Percentiles rank a stretch among this genome's conserved stretches.
Conservation (phyloP, 2,113 vertebrate species). For the Myiozetetes cayanensis region DNA sequence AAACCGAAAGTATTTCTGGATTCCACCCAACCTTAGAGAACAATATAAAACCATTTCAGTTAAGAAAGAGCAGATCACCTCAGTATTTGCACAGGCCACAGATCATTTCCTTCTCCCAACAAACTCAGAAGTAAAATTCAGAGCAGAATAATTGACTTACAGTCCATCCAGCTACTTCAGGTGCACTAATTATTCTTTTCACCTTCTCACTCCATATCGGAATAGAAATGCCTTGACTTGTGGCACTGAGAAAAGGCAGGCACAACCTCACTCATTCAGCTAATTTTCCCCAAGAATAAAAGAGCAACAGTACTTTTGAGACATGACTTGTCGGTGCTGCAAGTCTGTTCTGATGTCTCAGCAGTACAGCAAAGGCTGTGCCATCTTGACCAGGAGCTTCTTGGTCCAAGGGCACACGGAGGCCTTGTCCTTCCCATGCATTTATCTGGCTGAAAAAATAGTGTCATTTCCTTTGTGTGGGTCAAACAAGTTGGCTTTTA, state of each 20-base stretch:
- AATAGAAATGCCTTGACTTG: conserved; percentile 30
- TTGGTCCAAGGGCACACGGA: neutral
- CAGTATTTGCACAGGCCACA: conserved; percentile 6
- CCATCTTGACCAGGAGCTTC: neutral
- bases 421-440: neutral
- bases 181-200: conserved; percentile 52
- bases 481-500: neutral
- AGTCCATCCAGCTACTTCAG: conserved; percentile 34
- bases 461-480: neutral
- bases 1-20: conserved; percentile 1
- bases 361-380: neutral
- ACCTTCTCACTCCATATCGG: conserved; percentile 34
- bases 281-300: conserved; percentile 40
- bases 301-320: neutral
- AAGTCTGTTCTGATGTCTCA: neutral
- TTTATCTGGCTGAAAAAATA: neutral
- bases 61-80: neutral
- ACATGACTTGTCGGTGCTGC: neutral
- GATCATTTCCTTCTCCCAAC: conserved; percentile 30
- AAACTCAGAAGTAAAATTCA: conserved; percentile 51
- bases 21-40: conserved; percentile 6
- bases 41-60: neutral
- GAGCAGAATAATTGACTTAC: conserved; percentile 48
- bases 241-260: conserved; percentile 25
- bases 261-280: neutral